Conservation (phyloP, 1,140 invertebrate species). For the Chelonus insularis region DNA sequence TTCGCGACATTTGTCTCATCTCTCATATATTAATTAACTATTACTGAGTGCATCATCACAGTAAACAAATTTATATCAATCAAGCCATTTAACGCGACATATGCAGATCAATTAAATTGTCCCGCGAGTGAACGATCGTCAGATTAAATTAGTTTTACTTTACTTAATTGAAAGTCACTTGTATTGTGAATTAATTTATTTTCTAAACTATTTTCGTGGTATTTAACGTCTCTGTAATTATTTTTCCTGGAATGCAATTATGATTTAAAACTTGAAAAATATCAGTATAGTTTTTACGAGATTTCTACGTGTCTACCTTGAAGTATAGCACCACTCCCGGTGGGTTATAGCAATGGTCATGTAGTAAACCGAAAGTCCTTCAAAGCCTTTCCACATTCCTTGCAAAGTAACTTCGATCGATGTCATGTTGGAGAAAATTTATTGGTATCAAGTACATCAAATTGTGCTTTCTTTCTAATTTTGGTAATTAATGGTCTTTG, state of each 20-base stretch:
- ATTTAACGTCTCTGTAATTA: too few relatives aligned
- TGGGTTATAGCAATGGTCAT: background rate
- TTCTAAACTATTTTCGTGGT: too few relatives aligned
- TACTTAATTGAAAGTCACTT: background rate
- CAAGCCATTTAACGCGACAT: background rate
- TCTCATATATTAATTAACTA: background rate
- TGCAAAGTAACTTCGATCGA: background rate
- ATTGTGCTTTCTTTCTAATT: too few relatives aligned
- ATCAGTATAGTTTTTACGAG: background rate
- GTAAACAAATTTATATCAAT: conserved; percentile 3
- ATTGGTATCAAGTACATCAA: too few relatives aligned
- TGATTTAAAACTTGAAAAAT: background rate
- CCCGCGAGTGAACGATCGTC: background rate
- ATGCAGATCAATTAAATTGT: background rate
- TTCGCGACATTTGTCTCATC: background rate
- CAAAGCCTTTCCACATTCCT: background rate
- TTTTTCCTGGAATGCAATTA: background rate
- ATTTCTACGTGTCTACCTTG: background rate
- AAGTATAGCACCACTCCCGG: background rate
- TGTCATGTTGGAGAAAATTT: too few relatives aligned
- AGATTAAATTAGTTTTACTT: background rate
- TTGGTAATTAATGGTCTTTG: too few relatives aligned
- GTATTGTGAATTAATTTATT: too few relatives aligned
- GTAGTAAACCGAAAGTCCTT: background rate
- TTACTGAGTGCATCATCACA: background rate